Percentiles rank a stretch among this genome's conserved stretches.
Evolutionary conservation across 1,140 invertebrate species (phyloP).

Genomic region (Diplogasteroides magnus): DNA sequence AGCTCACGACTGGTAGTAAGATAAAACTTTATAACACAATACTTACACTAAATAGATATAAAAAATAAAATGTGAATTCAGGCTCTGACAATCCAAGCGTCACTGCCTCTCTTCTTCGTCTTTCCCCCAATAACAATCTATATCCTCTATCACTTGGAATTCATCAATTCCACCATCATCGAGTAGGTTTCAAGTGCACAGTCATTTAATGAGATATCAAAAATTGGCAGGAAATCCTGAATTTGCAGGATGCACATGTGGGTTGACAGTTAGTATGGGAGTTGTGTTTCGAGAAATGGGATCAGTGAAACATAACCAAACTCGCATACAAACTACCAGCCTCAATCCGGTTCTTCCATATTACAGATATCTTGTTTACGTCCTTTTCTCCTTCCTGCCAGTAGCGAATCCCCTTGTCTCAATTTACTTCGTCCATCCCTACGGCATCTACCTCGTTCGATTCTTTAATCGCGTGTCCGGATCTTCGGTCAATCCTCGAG

Average conservation of each 20-base stretch:
- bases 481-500: too few species aligned
- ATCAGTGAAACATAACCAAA: too few species aligned
- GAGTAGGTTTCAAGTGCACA: neutral
- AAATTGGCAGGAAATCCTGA: too few species aligned
- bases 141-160: neutral
- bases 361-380: neutral
- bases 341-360: neutral
- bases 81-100: neutral
- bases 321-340: neutral
- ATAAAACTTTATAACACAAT: too few species aligned
- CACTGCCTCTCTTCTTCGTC: neutral
- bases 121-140: neutral
- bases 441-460: neutral
- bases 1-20: too few species aligned
- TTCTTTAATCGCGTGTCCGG: too few species aligned
- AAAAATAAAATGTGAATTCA: too few species aligned
- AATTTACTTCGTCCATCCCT: neutral
- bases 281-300: too few species aligned
- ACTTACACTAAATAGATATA: too few species aligned
- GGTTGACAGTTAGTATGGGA: too few species aligned
- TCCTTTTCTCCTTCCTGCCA: neutral
- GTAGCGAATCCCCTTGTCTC: neutral
- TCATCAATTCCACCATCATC: neutral
- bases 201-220: too few species aligned
- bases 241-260: neutral